phyloP scores from a whole-genome alignment of 2,888 invertebrate species.

The Drosophila dives region DNA sequence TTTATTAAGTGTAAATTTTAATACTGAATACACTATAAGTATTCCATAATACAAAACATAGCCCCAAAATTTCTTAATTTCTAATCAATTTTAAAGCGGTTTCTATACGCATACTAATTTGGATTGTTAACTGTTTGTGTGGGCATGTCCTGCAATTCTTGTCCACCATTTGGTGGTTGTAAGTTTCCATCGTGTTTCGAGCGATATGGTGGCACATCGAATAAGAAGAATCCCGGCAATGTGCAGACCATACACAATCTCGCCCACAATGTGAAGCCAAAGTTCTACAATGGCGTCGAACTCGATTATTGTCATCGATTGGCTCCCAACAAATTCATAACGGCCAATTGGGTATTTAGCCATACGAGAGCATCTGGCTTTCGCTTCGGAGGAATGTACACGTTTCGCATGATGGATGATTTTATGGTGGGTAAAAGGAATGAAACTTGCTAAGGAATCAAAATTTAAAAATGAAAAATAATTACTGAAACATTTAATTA shows the following conservation, averaged over 20 bases:
- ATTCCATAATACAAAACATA: constrained; percentile 19
- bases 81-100: constrained; percentile 10
- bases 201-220: constrained; percentile 66
- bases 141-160: constrained; percentile 62
- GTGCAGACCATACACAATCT: constrained; percentile 82
- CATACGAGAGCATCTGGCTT: constrained; percentile 83
- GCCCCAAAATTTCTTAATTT: constrained; percentile 44
- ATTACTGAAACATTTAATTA: background rate
- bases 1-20: constrained; percentile 19
- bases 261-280: constrained; percentile 83
- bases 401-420: constrained; percentile 69
- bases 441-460: background rate
- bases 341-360: constrained; percentile 82
- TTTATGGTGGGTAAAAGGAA: constrained; percentile 73
- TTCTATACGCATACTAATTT: background rate
- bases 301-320: constrained; percentile 78
- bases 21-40: constrained; percentile 31
- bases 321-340: constrained; percentile 80
- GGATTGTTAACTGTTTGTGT: background rate
- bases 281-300: constrained; percentile 83
- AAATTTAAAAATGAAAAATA: no score
- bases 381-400: constrained; percentile 83
- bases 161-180: constrained; percentile 52
- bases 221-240: constrained; percentile 83
- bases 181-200: constrained; percentile 81